Conservation (phyloP, 2,797 vertebrate species). For the Poeciliopsis paucimaculata region DNA sequence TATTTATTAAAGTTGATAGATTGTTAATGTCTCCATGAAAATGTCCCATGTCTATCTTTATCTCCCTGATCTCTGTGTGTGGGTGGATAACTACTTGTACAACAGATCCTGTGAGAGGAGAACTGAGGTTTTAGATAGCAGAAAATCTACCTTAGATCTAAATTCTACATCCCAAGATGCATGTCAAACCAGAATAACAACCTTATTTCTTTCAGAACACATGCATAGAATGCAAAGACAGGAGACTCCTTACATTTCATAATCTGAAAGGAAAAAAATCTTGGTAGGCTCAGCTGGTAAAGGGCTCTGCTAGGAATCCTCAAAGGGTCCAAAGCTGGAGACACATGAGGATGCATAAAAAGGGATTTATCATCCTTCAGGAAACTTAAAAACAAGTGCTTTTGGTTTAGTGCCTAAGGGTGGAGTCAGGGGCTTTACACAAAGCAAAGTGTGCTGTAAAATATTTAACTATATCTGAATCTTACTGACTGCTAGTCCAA, state of each 20-base stretch:
- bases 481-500: not conserved
- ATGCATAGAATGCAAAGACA: not conserved
- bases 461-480: not conserved
- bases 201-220: not conserved
- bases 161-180: not conserved
- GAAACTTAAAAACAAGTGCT: not conserved
- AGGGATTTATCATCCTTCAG: not conserved
- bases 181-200: not conserved
- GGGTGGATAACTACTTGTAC: not conserved
- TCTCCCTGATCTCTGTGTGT: conserved; percentile 1
- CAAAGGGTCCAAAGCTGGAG: not conserved
- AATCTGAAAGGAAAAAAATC: not conserved
- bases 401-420: not conserved
- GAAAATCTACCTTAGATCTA: not conserved
- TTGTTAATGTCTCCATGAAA: conserved; percentile 40
- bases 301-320: not conserved
- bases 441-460: not conserved
- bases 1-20: conserved; percentile 59
- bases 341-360: not conserved
- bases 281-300: not conserved
- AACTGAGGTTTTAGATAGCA: not conserved
- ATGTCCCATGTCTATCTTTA: conserved; percentile 41
- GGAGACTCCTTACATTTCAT: not conserved
- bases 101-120: not conserved
- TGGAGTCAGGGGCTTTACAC: not conserved